These are phyloP conservation scores for Cyprinodon brontotheroides DNA, from an alignment of 2,113 vertebrate species.

Conservation along the genomic window DNA sequence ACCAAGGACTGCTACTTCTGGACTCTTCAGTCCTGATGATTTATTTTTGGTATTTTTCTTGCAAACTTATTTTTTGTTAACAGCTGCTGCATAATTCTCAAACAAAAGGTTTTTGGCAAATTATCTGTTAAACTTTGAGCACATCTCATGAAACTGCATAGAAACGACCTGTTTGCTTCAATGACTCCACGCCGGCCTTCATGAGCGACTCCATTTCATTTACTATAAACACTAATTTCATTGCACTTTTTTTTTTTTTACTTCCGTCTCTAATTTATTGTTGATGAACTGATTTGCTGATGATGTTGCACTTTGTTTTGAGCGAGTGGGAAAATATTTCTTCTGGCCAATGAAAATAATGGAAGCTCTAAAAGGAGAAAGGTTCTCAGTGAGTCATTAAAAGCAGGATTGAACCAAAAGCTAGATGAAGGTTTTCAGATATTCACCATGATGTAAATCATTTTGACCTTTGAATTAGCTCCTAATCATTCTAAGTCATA, in stretches of 20 bases:
- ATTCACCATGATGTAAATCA: background rate
- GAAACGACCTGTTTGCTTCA: background rate
- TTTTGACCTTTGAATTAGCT: background rate
- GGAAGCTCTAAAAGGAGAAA: background rate
- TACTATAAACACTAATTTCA: constrained; percentile 38
- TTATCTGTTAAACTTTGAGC: constrained; percentile 13
- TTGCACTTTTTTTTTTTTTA: constrained; percentile 63
- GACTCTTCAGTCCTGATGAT: constrained; percentile 22
- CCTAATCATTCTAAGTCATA: background rate
- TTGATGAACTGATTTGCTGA: constrained; percentile 22
- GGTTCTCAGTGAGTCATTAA: background rate
- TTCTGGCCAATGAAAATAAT: background rate
- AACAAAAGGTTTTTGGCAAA: constrained; percentile 5
- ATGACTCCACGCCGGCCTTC: constrained; percentile 14
- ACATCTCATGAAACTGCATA: constrained; percentile 11
- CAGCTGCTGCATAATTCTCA: constrained; percentile 33
- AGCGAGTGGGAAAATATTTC: background rate
- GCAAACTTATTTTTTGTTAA: constrained; percentile 36
- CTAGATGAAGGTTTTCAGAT: background rate
- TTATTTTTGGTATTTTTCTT: constrained; percentile 28
- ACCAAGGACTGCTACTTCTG: constrained; percentile 40
- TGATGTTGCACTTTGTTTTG: background rate
- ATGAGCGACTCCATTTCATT: constrained; percentile 11
- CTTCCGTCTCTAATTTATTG: constrained; percentile 58
- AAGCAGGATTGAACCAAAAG: background rate